Evolutionary conservation across 2,888 invertebrate species (phyloP), one percentile per base, ranked within the genome.

Genomic region (Timema podura): DNA sequence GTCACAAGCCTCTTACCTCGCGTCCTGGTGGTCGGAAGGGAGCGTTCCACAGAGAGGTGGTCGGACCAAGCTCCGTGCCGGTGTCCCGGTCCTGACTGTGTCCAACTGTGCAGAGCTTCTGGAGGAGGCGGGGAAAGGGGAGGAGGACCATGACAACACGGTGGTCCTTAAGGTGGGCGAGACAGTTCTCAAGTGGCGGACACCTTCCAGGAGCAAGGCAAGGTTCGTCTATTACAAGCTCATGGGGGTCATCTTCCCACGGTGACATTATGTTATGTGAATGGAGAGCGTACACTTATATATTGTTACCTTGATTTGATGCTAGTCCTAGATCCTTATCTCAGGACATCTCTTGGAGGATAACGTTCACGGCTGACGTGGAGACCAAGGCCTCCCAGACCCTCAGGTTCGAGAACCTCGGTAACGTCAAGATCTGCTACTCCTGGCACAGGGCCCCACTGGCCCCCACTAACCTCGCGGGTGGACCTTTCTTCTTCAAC

Each of bases 401-500:
- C 6, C 44, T 61, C 44, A 30, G 6, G 16, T 45, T 61, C 44
- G 61, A 61, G 61, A 61, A 61, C 61, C 16, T 61, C 44, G 61
- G 61, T 45, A 44, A 5, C 16, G 44, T 44, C 9, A 15, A 30
- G 30, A 45, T 61, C 44, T 13, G 11, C 11, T 61, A 44, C 61
- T 16, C 16, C 9, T 61, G 61, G 57, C n/a, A 15, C n/a, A 15
- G 13, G 57, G 15, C 13, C 8, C 57, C 57, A 57, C 11, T 11
- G 30, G 10, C 8, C 61, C 0, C 61, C 15, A 57, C 11, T 11
- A 11, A 11, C 51, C 15, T 61, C 5, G 61, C 9, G 44, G 16
- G 44, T 30, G 61, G 61, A 6, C 61, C 61, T 45, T 61, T 61
- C 61, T 61, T 61, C 61, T 61, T 61, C 61, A 13, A 61, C 61